Conservation (phyloP, 2,888 invertebrate species). For the Himalopsyche japonica region DNA sequence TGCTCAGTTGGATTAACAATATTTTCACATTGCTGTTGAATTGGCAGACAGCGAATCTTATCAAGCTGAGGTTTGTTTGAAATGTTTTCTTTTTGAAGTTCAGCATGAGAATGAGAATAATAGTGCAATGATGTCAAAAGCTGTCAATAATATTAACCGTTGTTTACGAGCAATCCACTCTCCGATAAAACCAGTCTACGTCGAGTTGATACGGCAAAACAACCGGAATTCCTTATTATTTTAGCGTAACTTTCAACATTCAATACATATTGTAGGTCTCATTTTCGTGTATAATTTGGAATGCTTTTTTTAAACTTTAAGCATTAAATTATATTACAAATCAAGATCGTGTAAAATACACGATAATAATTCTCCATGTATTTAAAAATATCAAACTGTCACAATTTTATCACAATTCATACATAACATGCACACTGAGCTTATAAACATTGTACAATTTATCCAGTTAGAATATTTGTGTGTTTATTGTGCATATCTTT, state of each 20-base stretch:
- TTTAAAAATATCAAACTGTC: neutral
- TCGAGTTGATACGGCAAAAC: neutral
- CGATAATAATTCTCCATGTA: too few species aligned
- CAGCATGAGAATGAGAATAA: neutral
- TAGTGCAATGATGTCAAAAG: neutral
- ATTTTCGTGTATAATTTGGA: neutral
- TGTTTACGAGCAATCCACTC: constrained; percentile 1
- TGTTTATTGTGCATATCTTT: too few species aligned
- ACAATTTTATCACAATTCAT: neutral
- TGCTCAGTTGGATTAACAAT: neutral
- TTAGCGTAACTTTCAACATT: neutral
- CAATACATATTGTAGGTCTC: neutral
- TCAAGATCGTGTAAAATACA: too few species aligned
- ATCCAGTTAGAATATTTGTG: too few species aligned
- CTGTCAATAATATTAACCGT: neutral
- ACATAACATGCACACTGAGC: too few species aligned
- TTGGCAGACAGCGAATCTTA: neutral
- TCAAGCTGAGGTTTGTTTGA: neutral
- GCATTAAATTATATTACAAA: neutral
- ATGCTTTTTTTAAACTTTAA: neutral
- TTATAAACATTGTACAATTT: too few species aligned
- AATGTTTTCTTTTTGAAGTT: neutral
- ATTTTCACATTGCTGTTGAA: neutral
- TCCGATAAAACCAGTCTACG: neutral
- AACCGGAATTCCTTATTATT: neutral